Conservation (phyloP, 2,113 vertebrate species). For the Tenrec ecaudatus region DNA sequence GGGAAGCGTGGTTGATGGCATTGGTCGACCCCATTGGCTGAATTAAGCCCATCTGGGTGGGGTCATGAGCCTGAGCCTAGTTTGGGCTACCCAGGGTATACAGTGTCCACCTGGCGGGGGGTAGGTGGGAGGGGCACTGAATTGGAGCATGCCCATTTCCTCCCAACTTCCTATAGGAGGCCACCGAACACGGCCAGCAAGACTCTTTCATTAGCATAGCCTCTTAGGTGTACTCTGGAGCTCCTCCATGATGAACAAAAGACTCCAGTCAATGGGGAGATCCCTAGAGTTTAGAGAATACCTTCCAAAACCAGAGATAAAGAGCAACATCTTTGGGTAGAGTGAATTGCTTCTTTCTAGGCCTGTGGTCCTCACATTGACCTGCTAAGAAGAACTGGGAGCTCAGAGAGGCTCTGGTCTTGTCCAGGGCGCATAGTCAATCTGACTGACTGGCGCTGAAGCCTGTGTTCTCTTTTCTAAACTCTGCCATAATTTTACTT, state of each 20-base stretch:
- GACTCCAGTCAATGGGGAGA: background rate
- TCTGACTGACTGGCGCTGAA: background rate
- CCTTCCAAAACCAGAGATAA: background rate
- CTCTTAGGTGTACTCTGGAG: background rate
- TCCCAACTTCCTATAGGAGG: too few species aligned
- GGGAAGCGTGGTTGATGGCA: too few species aligned
- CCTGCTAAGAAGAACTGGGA: background rate
- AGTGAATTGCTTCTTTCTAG: background rate
- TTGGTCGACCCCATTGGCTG: too few species aligned
- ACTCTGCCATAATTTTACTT: background rate
- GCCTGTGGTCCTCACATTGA: background rate
- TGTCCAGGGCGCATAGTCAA: background rate
- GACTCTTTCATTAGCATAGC: background rate
- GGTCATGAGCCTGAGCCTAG: too few species aligned
- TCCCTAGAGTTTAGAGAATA: background rate
- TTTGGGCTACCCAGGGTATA: too few species aligned
- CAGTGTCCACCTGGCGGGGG: too few species aligned
- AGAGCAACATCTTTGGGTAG: background rate
- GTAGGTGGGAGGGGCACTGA: too few species aligned
- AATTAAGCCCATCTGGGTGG: too few species aligned
- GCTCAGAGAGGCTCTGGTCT: background rate
- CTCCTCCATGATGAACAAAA: background rate
- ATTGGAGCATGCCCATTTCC: too few species aligned
- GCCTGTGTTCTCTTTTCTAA: background rate
- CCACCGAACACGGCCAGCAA: background rate